Percentiles rank a stretch among this genome's conserved stretches.
These are phyloP conservation scores for Unio delphinus DNA, from an alignment of 2,888 invertebrate species.

Conservation along the genomic window DNA sequence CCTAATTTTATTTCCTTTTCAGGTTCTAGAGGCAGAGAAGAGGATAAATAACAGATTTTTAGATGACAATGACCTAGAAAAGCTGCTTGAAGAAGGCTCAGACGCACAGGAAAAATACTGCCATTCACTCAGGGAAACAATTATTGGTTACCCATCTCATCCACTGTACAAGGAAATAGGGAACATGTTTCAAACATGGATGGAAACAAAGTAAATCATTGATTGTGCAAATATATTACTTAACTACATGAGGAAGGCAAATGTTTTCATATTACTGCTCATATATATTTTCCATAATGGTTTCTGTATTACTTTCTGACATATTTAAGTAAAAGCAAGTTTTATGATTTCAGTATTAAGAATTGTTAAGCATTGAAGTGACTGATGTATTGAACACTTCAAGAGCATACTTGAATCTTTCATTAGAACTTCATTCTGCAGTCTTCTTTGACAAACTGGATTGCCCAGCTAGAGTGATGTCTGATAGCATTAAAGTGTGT, in stretches of 20 bases:
- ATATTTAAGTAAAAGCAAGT: background rate
- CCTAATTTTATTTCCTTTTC: slow-evolving; percentile 3
- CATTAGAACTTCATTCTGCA: no score
- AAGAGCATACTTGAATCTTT: no score
- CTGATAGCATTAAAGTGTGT: no score
- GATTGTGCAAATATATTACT: background rate
- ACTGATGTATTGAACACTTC: no score
- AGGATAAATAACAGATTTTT: slow-evolving; percentile 44
- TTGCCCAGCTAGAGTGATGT: no score
- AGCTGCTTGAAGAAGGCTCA: slow-evolving; percentile 31
- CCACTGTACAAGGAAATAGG: slow-evolving; percentile 62
- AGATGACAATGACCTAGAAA: slow-evolving; percentile 39
- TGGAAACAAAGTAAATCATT: slow-evolving; percentile 46
- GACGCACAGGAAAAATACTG: slow-evolving; percentile 8
- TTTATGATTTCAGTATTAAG: background rate
- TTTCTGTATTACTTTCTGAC: background rate
- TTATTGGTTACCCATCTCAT: slow-evolving; percentile 62
- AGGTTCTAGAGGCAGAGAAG: slow-evolving; percentile 53
- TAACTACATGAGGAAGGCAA: no score
- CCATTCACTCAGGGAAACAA: slow-evolving; percentile 34
- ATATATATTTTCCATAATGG: background rate
- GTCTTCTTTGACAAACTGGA: no score
- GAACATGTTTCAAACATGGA: slow-evolving; percentile 58
- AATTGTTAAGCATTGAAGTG: background rate
- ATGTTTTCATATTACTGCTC: background rate